Percentiles rank a stretch among this genome's conserved stretches.
Evolutionary conservation across 1,140 invertebrate genomes (phyloP).

Genomic region (Papilio helenus): DNA sequence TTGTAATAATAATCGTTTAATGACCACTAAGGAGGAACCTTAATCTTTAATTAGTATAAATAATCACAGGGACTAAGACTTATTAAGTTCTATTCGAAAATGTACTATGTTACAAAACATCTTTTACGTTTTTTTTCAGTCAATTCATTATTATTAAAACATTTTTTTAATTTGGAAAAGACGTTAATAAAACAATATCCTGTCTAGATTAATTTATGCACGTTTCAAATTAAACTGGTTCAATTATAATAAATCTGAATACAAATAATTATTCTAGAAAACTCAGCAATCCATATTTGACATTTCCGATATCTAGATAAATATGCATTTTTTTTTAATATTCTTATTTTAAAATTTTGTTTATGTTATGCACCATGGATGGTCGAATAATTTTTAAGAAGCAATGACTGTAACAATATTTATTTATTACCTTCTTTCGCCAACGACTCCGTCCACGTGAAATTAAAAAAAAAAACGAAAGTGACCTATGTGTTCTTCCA

Average conservation of each 20-base stretch:
- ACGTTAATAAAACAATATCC: neutral
- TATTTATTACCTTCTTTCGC: no score
- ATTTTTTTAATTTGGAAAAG: neutral
- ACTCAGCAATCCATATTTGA: neutral
- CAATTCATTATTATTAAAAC: neutral
- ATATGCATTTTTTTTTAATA: neutral
- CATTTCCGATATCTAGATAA: neutral
- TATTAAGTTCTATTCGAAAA: neutral
- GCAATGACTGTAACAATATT: neutral
- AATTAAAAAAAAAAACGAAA: no score
- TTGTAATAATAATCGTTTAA: neutral
- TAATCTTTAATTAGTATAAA: neutral
- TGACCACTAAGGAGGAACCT: neutral
- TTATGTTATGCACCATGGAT: neutral
- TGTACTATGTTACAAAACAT: neutral
- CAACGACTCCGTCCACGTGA: no score
- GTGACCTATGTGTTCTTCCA: no score
- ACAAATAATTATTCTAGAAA: constrained; percentile 15
- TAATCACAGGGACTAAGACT: no score
- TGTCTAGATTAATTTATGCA: neutral
- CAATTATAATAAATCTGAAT: constrained; percentile 23
- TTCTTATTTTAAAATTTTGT: neutral
- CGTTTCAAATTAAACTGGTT: neutral
- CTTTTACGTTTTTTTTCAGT: neutral
- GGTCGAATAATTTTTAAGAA: neutral